phyloP scores from a whole-genome alignment of 2,113 vertebrate genomes.

The Ceyx margarethae region DNA sequence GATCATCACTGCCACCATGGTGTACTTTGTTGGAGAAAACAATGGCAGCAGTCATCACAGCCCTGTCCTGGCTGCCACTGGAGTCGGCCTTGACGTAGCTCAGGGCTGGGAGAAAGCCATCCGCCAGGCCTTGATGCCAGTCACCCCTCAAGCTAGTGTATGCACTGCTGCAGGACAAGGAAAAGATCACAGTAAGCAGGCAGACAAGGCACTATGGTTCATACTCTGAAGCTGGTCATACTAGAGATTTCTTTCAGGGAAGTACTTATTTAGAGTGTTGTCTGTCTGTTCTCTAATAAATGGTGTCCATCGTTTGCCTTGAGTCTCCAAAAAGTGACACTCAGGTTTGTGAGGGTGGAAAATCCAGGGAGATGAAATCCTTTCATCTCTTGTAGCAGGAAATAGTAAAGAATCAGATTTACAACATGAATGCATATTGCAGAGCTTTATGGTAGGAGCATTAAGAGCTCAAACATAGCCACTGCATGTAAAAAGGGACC shows the following conservation, averaged over 20 bases:
- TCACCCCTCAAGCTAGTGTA: conserved; percentile 93
- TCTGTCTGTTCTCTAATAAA: background rate
- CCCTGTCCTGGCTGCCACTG: conserved; percentile 88
- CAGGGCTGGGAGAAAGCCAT: conserved; percentile 98
- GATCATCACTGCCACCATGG: conserved; percentile 96
- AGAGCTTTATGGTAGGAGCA: background rate
- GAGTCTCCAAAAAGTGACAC: background rate
- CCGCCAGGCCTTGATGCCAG: conserved; percentile 97
- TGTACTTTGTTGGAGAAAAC: conserved; percentile 98
- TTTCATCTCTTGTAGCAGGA: background rate
- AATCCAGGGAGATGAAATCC: background rate
- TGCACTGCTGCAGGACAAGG: conserved; percentile 87
- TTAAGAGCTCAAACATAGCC: background rate
- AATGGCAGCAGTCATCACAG: conserved; percentile 85
- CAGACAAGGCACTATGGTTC: background rate
- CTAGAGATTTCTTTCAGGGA: background rate
- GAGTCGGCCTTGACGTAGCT: conserved; percentile 91
- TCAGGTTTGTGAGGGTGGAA: background rate
- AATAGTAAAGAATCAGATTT: background rate
- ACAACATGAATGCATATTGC: background rate
- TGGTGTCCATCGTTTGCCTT: background rate
- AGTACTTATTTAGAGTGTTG: background rate
- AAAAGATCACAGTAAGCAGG: conserved; percentile 94
- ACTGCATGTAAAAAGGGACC: background rate
- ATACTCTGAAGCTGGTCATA: background rate